These are phyloP conservation scores for Anabacerthia variegaticeps DNA, from an alignment of 2,797 vertebrate genomes.

Conservation along the genomic window DNA sequence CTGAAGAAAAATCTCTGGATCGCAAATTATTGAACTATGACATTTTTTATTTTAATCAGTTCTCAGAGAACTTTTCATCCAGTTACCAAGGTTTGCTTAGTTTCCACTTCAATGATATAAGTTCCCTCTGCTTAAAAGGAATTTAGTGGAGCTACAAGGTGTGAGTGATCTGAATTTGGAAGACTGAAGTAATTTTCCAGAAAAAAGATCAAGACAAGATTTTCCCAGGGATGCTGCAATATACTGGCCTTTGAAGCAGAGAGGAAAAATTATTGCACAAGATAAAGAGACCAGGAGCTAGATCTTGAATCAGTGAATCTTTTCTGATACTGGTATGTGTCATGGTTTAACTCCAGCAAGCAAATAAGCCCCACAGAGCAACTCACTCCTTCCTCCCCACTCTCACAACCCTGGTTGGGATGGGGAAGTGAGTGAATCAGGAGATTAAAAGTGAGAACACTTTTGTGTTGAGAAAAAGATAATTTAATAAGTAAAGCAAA, in stretches of 20 bases:
- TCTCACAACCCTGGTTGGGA: fast-evolving
- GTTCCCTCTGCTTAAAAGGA: neutral
- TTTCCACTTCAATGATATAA: neutral
- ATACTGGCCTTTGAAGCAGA: neutral
- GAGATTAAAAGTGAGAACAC: neutral
- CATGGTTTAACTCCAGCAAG: neutral
- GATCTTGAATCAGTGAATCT: neutral
- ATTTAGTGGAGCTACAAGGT: neutral
- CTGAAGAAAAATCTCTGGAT: neutral
- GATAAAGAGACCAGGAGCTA: neutral
- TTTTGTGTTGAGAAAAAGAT: neutral
- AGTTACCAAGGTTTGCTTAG: neutral
- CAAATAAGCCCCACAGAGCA: neutral
- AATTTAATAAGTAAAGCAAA: neutral
- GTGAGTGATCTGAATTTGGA: neutral
- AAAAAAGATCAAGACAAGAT: neutral
- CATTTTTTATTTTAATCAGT: neutral
- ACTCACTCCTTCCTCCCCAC: neutral
- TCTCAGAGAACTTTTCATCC: neutral
- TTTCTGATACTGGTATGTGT: neutral
- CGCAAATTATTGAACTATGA: neutral
- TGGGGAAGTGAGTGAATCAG: neutral
- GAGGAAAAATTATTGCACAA: neutral
- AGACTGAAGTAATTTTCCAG: neutral
- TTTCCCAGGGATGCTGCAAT: neutral